A percentile compares a stretch with the other conserved stretches of the same genome.
Conservation (phyloP, 2,797 vertebrate genomes). For the Eulemur coronatus region DNA sequence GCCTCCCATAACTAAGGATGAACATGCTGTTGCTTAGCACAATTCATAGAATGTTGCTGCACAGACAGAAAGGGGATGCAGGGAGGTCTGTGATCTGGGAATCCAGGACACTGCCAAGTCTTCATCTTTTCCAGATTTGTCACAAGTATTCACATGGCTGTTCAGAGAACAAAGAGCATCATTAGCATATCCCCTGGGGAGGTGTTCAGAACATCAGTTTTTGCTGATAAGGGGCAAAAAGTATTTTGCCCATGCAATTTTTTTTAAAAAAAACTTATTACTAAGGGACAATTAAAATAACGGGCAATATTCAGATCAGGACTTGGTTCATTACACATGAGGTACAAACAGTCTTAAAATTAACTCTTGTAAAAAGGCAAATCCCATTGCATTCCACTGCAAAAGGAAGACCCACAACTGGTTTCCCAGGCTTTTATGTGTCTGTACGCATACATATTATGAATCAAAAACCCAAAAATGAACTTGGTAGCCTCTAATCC, state of each 20-base stretch:
- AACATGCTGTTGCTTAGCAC: background rate
- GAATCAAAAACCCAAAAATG: background rate
- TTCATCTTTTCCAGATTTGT: background rate
- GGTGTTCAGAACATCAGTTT: background rate
- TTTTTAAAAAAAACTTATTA: background rate
- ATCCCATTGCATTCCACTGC: background rate
- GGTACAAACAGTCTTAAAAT: background rate
- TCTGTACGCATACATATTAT: background rate
- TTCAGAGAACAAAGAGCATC: background rate
- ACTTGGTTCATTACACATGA: background rate
- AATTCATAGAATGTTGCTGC: background rate
- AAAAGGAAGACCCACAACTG: background rate
- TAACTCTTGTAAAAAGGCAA: background rate
- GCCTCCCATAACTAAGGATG: background rate
- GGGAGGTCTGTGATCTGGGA: background rate
- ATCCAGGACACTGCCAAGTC: background rate
- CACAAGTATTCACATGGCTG: background rate
- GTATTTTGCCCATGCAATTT: background rate
- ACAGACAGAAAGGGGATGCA: background rate
- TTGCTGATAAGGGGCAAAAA: background rate
- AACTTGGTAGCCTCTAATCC: background rate
- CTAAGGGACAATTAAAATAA: background rate
- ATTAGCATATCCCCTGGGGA: background rate
- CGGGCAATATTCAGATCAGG: background rate
- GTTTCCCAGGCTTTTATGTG: background rate